Conservation (phyloP, 2,888 invertebrate genomes). For the Trachelus troglodyta region DNA sequence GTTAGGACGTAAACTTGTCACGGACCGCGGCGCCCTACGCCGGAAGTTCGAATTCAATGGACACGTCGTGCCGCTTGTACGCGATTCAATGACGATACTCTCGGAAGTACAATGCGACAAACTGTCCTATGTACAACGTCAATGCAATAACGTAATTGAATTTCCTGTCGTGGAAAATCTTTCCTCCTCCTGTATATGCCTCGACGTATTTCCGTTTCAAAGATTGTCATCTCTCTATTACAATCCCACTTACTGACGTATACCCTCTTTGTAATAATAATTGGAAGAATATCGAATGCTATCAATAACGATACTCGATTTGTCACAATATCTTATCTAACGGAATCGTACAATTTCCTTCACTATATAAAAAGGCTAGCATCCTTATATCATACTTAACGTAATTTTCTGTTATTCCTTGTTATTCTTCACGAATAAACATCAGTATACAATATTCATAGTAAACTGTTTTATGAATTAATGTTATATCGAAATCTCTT, state of each 20-base stretch:
- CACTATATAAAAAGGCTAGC: neutral
- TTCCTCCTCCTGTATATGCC: slow-evolving; percentile 8
- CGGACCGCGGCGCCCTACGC: slow-evolving; percentile 26
- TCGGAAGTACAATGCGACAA: slow-evolving; percentile 11
- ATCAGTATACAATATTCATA: neutral
- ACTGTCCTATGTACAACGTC: slow-evolving; percentile 14
- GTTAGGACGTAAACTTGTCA: slow-evolving; percentile 36
- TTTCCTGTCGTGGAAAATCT: slow-evolving; percentile 15
- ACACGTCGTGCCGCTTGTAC: neutral
- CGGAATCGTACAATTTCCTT: neutral
- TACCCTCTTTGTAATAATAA: neutral
- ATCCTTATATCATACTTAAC: neutral
- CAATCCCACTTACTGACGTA: neutral
- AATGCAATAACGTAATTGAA: slow-evolving; percentile 20
- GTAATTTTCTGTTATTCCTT: neutral
- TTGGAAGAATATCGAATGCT: neutral
- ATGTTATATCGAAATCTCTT: neutral
- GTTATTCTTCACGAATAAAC: neutral
- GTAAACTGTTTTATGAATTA: neutral
- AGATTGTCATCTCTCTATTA: neutral
- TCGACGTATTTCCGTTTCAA: neutral
- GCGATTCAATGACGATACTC: slow-evolving; percentile 14
- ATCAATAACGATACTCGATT: neutral
- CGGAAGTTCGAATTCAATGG: slow-evolving; percentile 32
- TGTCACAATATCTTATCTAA: neutral